Conservation (phyloP, 64 coral and sea anemone genomes). For the Exaiptasia diaphana region DNA sequence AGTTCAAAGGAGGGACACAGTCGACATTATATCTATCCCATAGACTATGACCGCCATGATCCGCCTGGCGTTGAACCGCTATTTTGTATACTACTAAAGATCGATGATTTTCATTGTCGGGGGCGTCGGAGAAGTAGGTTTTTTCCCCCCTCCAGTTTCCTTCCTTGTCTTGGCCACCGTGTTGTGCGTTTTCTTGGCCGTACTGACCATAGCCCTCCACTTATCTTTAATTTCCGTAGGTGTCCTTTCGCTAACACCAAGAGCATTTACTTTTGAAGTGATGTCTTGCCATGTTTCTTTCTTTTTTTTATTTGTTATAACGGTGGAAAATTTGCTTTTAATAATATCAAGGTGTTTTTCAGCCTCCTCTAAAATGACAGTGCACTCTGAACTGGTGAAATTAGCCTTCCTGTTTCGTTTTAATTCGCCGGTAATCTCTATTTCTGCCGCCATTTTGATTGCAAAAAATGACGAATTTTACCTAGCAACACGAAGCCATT, state of each 20-base stretch:
- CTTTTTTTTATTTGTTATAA: conserved; percentile 26
- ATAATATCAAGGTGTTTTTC: background rate
- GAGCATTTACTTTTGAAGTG: background rate
- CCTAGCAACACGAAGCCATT: conserved; percentile 15
- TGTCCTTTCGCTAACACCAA: background rate
- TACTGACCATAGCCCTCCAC: conserved; percentile 23
- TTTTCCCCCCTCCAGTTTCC: too few relatives aligned
- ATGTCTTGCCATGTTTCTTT: background rate
- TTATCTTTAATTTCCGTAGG: background rate
- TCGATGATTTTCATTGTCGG: too few relatives aligned
- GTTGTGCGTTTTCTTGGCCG: conserved; percentile 5
- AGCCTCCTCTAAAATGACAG: conserved; percentile 12
- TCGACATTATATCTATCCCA: too few relatives aligned
- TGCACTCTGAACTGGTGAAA: conserved; percentile 1
- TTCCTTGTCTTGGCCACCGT: too few relatives aligned
- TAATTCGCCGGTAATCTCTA: too few relatives aligned
- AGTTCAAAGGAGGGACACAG: too few relatives aligned
- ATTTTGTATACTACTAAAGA: too few relatives aligned
- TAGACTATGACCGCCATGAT: too few relatives aligned
- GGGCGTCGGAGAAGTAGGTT: too few relatives aligned
- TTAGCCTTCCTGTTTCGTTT: conserved; percentile 23
- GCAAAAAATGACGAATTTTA: background rate
- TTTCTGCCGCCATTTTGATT: background rate
- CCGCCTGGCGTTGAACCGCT: too few relatives aligned
- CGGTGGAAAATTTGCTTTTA: background rate